Base-by-base conservation (phyloP, 2,797 vertebrate genomes). In the Phoebastria nigripes region DNA sequence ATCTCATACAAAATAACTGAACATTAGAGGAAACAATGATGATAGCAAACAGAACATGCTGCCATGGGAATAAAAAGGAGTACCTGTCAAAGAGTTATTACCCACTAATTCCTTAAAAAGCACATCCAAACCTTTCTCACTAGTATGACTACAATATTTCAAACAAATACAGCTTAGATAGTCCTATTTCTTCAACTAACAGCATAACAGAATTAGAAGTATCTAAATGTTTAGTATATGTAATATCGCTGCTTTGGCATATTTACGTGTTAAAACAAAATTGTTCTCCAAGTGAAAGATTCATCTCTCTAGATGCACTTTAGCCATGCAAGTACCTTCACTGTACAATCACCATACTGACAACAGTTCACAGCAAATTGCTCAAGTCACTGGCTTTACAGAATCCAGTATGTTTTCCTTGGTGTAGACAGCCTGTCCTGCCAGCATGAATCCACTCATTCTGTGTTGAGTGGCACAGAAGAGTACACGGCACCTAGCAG, bases 41-140 rank as follows among this genome's bases (percentile, higher is more conserved):
- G 84, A 76, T 7, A 54, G 74, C 82, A 93, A 89, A 80, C 71
- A 94, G 37, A 91, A 74, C 2, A 0, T 20, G 44, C 91, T 94
- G 56, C 89, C 82, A 87, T 25, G 52, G 76, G 72, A 72, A 95
- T 70, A 80, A 85, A 91, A 90, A 70, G 70, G 42, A 90, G 28
- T 31, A 72, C 52, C 29, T 49, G 62, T 55, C 78, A 71, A 58
- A 47, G 69, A 79, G 25, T 61, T n/a, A 87, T 66, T 46, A 54
- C 13, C 35, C 70, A 37, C 44, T 62, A 78, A 91, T 88, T 79
- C 69, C 82, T 79, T 51, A 22, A 77, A 84, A 93, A 77, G 74
- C 71, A 94, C 62, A 72, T 22, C 33, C 86, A 88, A 81, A 63
- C 44, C 41, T 70, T n/a, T 52, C 74, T 47, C 54, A 41, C 35